Evolutionary conservation across 2,797 vertebrate species (phyloP).

Genomic region (Falco biarmicus): DNA sequence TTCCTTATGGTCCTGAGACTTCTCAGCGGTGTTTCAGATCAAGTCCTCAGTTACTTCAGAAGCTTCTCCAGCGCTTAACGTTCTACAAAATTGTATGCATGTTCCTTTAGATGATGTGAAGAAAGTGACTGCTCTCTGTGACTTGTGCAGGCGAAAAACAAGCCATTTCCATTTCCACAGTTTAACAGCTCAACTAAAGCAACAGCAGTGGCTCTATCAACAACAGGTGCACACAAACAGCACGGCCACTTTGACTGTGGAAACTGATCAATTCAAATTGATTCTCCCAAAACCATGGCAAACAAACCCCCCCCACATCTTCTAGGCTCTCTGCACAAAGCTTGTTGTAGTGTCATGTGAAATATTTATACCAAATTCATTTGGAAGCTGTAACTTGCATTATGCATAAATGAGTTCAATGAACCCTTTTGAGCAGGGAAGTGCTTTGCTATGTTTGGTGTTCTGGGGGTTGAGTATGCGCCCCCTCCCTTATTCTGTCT

Average conservation of each 20-base stretch:
- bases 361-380: constrained; percentile 60
- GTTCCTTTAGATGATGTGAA: not conserved
- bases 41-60: not conserved
- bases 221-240: not conserved
- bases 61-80: not conserved
- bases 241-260: not conserved
- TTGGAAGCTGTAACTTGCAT: constrained; percentile 5
- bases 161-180: not conserved
- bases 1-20: not conserved
- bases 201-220: not conserved
- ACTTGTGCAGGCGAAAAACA: not conserved
- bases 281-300: not conserved
- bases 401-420: constrained; percentile 8
- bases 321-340: not conserved
- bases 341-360: not conserved
- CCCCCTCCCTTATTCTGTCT: not conserved
- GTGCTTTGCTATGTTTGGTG: not conserved
- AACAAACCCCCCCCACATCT: not conserved
- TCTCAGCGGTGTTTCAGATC: not conserved
- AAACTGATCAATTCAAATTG: not conserved
- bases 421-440: constrained; percentile 2
- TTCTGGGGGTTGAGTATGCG: not conserved
- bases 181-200: not conserved
- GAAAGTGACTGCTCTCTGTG: not conserved
- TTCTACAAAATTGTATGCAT: not conserved